Conservation (phyloP, 1,140 invertebrate species). For the Brachionus paranguensis region DNA sequence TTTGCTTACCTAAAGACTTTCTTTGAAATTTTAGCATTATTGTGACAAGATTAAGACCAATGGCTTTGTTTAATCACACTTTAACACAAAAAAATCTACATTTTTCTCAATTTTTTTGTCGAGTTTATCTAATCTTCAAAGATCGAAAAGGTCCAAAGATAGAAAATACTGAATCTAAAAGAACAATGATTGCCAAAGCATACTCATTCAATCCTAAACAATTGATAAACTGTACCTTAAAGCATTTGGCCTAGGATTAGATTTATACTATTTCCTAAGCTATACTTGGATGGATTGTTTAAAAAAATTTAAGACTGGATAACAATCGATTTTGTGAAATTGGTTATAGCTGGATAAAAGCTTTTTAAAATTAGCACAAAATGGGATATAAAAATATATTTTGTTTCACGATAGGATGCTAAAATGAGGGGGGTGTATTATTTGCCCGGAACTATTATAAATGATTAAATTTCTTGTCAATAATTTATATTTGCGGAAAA, state of each 20-base stretch:
- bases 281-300: background rate
- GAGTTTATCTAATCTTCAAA: background rate
- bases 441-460: background rate
- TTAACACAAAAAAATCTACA: background rate
- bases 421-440: background rate
- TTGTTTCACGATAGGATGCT: background rate
- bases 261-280: background rate
- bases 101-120: background rate
- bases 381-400: background rate
- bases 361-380: background rate
- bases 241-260: background rate
- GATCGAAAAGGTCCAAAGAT: background rate
- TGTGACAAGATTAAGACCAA: background rate
- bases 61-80: slow-evolving; percentile 8
- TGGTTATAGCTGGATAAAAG: background rate
- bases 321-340: background rate
- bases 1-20: background rate
- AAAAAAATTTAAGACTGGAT: background rate
- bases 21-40: background rate
- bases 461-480: background rate
- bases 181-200: background rate
- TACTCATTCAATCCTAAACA: background rate
- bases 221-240: background rate
- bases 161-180: background rate
- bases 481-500: background rate